Evolutionary conservation across 2,888 invertebrate genomes (phyloP).

Genomic region (Scaptomyza tumidula): DNA sequence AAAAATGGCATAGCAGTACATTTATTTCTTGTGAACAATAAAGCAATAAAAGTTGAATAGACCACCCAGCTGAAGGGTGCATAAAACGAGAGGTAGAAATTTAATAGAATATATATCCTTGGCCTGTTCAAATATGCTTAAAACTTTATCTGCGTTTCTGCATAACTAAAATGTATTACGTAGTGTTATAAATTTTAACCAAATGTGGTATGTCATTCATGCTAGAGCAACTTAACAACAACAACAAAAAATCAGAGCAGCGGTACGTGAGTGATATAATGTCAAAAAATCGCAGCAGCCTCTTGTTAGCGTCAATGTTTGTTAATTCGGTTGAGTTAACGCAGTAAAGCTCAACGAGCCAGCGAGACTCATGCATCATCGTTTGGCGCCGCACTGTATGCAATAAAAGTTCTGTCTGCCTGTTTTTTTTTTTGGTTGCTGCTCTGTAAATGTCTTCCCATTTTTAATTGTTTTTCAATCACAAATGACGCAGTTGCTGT

Average conservation of each 20-base stretch:
- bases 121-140: neutral
- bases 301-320: constrained; percentile 48
- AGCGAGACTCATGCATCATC: constrained; percentile 10
- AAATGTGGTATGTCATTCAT: neutral
- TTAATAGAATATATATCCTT: neutral
- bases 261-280: constrained; percentile 40
- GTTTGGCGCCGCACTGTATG: constrained; percentile 44
- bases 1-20: neutral
- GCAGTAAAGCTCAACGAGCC: constrained; percentile 23
- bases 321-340: constrained; percentile 54
- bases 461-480: constrained; percentile 50
- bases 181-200: neutral
- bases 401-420: constrained; percentile 35
- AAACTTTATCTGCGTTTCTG: neutral
- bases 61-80: too few species aligned
- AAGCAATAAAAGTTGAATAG: neutral
- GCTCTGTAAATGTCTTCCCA: neutral
- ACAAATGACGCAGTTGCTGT: constrained; percentile 47
- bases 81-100: neutral
- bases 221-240: neutral
- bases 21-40: neutral
- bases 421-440: neutral
- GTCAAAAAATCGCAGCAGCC: constrained; percentile 28
- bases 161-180: too few species aligned
- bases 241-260: constrained; percentile 30